These are phyloP conservation scores for Stegodyphus dumicola DNA, from an alignment of 1,140 invertebrate species.

Conservation along the genomic window DNA sequence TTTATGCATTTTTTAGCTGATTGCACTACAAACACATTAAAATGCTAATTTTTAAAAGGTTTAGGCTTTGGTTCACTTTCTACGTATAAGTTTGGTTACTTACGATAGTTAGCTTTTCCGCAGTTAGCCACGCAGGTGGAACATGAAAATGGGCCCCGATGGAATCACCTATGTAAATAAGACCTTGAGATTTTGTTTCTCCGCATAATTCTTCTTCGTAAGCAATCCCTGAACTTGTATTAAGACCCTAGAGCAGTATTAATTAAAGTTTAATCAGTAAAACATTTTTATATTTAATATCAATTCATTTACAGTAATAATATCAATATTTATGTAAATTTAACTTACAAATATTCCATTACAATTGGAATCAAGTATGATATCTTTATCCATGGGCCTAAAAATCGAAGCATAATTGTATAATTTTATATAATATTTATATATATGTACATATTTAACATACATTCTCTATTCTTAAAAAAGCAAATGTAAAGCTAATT, in stretches of 20 bases:
- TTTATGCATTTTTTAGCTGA: no score
- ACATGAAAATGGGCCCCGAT: slow-evolving; percentile 72
- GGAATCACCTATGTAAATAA: slow-evolving; percentile 72
- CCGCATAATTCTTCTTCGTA: slow-evolving; percentile 70
- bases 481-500: no score
- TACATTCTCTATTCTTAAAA: no score
- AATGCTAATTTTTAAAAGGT: no score
- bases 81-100: background rate
- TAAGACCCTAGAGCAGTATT: slow-evolving; percentile 64
- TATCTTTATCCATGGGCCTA: slow-evolving; percentile 65
- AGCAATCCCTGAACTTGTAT: slow-evolving; percentile 65
- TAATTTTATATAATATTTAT: no score
- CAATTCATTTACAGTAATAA: no score
- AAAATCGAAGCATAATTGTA: slow-evolving; percentile 23
- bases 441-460: no score
- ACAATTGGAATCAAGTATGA: slow-evolving; percentile 69
- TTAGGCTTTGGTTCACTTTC: no score
- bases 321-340: background rate
- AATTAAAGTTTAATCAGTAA: background rate
- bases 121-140: slow-evolving; percentile 70
- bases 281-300: background rate
- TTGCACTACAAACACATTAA: no score
- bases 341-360: slow-evolving; percentile 70
- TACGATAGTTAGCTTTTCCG: slow-evolving; percentile 66
- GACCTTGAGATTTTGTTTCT: slow-evolving; percentile 66